Conservation (phyloP, 2,113 vertebrate species). For the Rostratula benghalensis region DNA sequence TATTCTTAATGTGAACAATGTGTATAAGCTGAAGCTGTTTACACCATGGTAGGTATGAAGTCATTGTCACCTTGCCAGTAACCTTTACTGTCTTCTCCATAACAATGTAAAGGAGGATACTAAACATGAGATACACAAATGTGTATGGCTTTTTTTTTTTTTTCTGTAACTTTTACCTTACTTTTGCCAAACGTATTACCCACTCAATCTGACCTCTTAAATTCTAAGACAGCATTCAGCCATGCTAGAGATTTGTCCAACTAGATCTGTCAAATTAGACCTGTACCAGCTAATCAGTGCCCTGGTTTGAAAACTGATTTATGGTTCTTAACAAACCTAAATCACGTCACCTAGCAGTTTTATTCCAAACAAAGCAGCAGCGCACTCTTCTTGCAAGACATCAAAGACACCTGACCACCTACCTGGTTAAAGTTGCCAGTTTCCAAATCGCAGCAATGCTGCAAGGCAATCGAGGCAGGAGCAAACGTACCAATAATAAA, state of each 20-base stretch:
- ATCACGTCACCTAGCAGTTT: not conserved
- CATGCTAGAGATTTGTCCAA: not conserved
- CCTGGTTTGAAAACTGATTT: not conserved
- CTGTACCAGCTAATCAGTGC: not conserved
- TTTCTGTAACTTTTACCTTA: not conserved
- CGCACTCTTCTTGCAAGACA: not conserved
- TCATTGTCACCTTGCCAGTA: not conserved
- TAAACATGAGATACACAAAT: not conserved
- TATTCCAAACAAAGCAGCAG: not conserved
- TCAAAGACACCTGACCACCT: slow-evolving; percentile 12
- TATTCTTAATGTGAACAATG: not conserved
- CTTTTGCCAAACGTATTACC: not conserved
- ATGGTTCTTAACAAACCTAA: not conserved
- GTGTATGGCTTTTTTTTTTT: not conserved
- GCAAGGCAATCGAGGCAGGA: slow-evolving; percentile 61
- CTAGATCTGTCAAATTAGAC: not conserved
- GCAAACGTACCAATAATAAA: slow-evolving; percentile 62
- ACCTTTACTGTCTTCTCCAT: not conserved
- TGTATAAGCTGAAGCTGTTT: not conserved
- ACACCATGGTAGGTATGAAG: not conserved
- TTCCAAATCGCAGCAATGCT: slow-evolving; percentile 67
- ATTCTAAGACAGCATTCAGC: not conserved
- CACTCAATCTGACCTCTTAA: not conserved
- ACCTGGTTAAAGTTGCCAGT: slow-evolving; percentile 57
- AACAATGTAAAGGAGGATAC: not conserved